Base-by-base conservation (phyloP, 1,140 invertebrate genomes). In the Drosophila burlai region DNA sequence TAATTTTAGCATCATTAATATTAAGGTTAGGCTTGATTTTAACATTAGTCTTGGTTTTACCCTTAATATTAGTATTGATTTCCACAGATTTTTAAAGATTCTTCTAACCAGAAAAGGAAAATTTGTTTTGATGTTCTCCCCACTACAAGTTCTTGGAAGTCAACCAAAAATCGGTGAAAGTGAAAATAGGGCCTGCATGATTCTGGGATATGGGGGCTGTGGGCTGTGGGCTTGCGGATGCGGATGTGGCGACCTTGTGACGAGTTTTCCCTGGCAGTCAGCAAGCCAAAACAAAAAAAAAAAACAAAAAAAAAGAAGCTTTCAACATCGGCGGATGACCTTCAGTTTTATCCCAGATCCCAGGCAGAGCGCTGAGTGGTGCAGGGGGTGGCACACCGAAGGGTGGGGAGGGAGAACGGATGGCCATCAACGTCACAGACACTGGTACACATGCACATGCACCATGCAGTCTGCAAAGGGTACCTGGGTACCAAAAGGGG, bases 331-430 rank as follows among this genome's bases (percentile, higher is more conserved):
- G 34, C 67, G 67, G 64, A 68, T 67, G 67, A 71, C 67, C 67
- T 71, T 71, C 67, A 71, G 49, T 34, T 68, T 57, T 57, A 71
- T 71, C 67, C 67, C 63, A 71, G 64, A 68, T 71, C 67, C 67
- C 67, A 69, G 64, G 64, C 67, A 68, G 13, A 55, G 64, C 63
- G 49, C 38, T 18, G 63, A 24, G 40, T 16, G 16, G 5, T 36
- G 45, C 18, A 13, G 11, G 16, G 31, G 16, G 15, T 40, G 29
- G 46, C 18, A 18, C n/a, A 18, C 26, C 1, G 11, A 21, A 15
- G 2, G 29, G 15, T 31, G 36, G 38, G 24, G 24, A 24, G 24
- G 11, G 13, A 3, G 26, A 13, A 16, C 4, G 40, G 31, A 24
- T 42, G n/a, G 16, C 29, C 54, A 16, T 60, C 42, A 61, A 61